phyloP scores from a whole-genome alignment of 2,113 vertebrate species.

The Apistogramma diplotaenia region DNA sequence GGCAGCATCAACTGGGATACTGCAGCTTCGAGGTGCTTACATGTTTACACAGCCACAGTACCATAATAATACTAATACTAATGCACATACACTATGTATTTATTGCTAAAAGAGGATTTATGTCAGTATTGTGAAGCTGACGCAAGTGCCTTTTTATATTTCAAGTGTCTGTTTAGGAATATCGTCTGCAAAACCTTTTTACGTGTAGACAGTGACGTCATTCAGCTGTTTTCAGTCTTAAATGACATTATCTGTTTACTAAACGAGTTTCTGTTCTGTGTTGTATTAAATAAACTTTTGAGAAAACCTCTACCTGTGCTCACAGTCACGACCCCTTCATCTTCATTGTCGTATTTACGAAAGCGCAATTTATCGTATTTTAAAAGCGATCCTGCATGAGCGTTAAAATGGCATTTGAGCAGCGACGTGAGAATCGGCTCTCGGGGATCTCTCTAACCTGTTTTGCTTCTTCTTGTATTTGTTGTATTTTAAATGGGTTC shows the following conservation, averaged over 20 bases:
- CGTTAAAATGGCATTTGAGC: not conserved
- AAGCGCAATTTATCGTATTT: not conserved
- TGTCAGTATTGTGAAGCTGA: conserved; percentile 42
- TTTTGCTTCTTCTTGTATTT: conserved; percentile 7
- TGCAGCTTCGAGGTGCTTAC: conserved; percentile 26
- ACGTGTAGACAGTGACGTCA: conserved; percentile 19
- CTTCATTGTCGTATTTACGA: not conserved
- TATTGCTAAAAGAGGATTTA: conserved; percentile 55
- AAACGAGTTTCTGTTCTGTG: conserved; percentile 18
- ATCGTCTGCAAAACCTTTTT: conserved; percentile 38
- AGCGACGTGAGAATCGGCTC: not conserved
- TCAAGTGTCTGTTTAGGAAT: conserved; percentile 31
- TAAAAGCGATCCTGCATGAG: not conserved
- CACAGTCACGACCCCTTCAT: not conserved
- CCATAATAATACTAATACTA: not conserved
- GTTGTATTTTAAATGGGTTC: conserved; percentile 28
- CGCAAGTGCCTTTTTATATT: conserved; percentile 56
- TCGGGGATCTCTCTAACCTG: conserved; percentile 6
- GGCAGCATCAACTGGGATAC: conserved; percentile 30
- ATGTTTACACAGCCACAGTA: conserved; percentile 72
- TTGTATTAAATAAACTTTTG: conserved; percentile 55
- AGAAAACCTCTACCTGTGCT: conserved; percentile 8
- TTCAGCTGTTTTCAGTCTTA: conserved; percentile 35
- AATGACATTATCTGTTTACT: conserved; percentile 8
- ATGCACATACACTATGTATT: conserved; percentile 59